Percentiles rank a stretch among this genome's conserved stretches.
phyloP scores from a whole-genome alignment of 2,797 vertebrate species.

The Varecia variegata region DNA sequence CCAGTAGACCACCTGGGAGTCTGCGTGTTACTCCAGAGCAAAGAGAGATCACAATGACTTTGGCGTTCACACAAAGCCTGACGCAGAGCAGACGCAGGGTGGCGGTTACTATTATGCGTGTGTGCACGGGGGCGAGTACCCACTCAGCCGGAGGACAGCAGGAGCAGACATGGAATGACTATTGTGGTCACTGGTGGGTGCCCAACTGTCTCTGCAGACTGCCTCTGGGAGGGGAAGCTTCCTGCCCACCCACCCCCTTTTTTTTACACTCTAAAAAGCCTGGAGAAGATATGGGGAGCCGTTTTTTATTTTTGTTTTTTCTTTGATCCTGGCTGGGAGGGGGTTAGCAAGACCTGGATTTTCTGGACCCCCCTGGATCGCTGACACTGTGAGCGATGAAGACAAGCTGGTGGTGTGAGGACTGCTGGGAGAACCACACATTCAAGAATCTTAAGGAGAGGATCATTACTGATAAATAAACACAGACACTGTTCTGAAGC shows the following conservation, averaged over 20 bases:
- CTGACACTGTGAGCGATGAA: background rate
- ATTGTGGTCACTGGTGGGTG: background rate
- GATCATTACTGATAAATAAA: conserved; percentile 19
- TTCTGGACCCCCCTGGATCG: background rate
- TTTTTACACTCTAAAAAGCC: background rate
- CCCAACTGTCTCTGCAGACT: background rate
- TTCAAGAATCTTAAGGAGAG: background rate
- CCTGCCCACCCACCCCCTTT: background rate
- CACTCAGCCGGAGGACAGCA: accelerated
- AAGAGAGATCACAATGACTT: background rate
- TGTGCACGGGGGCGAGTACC: too few species aligned
- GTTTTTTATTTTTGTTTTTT: background rate
- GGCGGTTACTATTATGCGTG: accelerated
- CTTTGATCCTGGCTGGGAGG: background rate
- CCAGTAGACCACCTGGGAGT: background rate
- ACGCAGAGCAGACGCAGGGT: background rate
- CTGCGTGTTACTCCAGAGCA: background rate
- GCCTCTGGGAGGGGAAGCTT: background rate
- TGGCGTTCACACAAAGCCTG: background rate
- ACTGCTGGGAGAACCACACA: background rate
- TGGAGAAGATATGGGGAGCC: background rate
- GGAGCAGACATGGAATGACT: accelerated
- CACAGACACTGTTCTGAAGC: background rate
- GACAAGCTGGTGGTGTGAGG: background rate
- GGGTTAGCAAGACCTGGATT: background rate